Base-by-base conservation (phyloP, 2,888 invertebrate species). In the Mechanitis mazaeus region DNA sequence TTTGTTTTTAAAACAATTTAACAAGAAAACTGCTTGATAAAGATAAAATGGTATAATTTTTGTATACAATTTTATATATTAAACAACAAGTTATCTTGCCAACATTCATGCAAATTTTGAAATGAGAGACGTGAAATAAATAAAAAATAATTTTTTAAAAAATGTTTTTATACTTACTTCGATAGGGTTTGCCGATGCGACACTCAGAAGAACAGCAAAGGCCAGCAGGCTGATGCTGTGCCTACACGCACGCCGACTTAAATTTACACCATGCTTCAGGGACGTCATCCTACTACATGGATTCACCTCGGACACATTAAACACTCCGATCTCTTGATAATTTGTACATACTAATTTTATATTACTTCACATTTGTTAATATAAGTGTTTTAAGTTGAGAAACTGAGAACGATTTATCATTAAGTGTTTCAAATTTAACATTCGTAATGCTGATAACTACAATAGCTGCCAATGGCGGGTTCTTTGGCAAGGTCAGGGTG, bases 241-340 rank as follows among this genome's bases (percentile, higher is more conserved):
- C 93, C 94, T 93, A 89, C 94, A 94, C 66, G 94, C 94, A 70
- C 94, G 91, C 71, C 94, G 86, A 72, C 94, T 93, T 75, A 94
- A 83, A 82, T 94, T 93, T 75, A 94, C 93, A 77, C 93, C 92
- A 83, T 94, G 93, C 83, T 91, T 89, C 77, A 94, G 80, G 65
- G 93, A 90, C 78, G 92, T 91, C 92, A 91, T 92, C 55, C 45
- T 66, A 69, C 20, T 20, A 61, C 65, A 60, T 64, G 64, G 72
- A 67, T 66, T 61, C 61, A 63, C 65, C 62, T 59, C 64, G 35
- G 60, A 64, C 61, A 71, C 59, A 68, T 65, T 66, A 58, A 60
- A 59, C 63, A 61, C 65, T 45, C 58, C 54, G 60, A 65, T 20
- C 7, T 31, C 50, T 45, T 45, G 55, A 56, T 33, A 58, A 31